phyloP scores from a whole-genome alignment of 2,888 invertebrate species.

The Bibio marci region DNA sequence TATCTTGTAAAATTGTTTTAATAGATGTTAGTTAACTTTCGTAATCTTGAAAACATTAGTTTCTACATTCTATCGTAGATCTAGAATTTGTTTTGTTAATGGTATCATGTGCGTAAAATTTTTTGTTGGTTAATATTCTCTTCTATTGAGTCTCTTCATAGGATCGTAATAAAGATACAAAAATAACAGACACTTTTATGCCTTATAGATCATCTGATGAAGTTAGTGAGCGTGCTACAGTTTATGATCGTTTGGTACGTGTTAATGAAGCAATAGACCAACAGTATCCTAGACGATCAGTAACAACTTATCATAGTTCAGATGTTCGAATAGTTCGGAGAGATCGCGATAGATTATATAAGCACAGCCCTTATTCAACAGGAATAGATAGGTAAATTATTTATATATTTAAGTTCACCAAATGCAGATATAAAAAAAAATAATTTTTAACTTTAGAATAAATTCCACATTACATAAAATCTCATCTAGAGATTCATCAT shows the following conservation, averaged over 20 bases:
- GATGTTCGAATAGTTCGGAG: conserved; percentile 22
- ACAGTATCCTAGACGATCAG: conserved; percentile 19
- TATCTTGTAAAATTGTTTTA: too few species aligned
- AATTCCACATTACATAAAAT: conserved; percentile 15
- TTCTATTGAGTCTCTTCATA: too few species aligned
- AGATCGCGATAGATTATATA: conserved; percentile 28
- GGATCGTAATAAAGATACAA: too few species aligned
- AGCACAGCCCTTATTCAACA: conserved; percentile 29
- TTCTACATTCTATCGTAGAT: too few species aligned
- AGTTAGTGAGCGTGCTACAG: conserved; percentile 27
- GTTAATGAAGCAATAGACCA: conserved; percentile 19
- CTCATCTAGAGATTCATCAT: conserved; percentile 20
- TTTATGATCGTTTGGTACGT: conserved; percentile 29
- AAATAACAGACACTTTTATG: too few species aligned
- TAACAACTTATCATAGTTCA: conserved; percentile 16
- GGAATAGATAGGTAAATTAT: conserved; percentile 25
- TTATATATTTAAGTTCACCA: too few species aligned
- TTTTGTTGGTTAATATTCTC: too few species aligned
- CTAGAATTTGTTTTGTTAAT: too few species aligned
- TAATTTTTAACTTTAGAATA: conserved; percentile 14
- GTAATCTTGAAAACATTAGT: too few species aligned
- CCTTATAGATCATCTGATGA: conserved; percentile 32
- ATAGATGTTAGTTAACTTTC: too few species aligned
- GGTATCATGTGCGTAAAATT: too few species aligned
- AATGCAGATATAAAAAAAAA: too few species aligned